Conservation (phyloP, 2,113 vertebrate species). For the Ailuropoda melanoleuca region DNA sequence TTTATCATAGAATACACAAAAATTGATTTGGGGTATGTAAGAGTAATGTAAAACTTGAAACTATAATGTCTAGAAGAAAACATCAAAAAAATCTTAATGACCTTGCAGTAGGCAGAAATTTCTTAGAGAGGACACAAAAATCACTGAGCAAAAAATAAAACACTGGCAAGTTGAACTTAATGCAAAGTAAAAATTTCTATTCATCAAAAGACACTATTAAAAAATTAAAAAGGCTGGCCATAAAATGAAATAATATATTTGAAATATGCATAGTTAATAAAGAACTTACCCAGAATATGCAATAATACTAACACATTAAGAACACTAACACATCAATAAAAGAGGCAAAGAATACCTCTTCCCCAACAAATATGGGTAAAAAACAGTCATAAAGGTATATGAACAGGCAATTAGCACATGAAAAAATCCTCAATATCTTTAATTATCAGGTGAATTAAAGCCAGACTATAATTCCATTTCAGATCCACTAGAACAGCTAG, state of each 20-base stretch:
- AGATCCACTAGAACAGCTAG: background rate
- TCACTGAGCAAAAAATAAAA: background rate
- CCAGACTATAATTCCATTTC: background rate
- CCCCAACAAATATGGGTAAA: background rate
- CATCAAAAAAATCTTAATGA: background rate
- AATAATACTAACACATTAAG: background rate
- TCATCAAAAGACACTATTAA: background rate
- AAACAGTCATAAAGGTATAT: background rate
- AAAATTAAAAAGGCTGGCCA: background rate
- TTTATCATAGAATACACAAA: background rate
- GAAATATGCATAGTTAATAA: background rate
- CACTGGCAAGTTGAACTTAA: background rate
- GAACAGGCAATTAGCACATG: background rate
- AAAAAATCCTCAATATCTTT: background rate
- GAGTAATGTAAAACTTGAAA: background rate
- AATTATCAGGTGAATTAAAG: background rate
- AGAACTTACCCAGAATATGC: background rate
- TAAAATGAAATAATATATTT: background rate
- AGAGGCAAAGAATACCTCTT: background rate
- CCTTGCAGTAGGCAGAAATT: background rate
- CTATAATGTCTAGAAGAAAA: background rate
- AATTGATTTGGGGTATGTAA: background rate
- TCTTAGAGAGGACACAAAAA: background rate
- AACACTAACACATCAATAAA: background rate
- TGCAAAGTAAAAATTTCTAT: background rate